Conservation (phyloP, 2,888 invertebrate species). For the Scotopteryx bipunctaria region DNA sequence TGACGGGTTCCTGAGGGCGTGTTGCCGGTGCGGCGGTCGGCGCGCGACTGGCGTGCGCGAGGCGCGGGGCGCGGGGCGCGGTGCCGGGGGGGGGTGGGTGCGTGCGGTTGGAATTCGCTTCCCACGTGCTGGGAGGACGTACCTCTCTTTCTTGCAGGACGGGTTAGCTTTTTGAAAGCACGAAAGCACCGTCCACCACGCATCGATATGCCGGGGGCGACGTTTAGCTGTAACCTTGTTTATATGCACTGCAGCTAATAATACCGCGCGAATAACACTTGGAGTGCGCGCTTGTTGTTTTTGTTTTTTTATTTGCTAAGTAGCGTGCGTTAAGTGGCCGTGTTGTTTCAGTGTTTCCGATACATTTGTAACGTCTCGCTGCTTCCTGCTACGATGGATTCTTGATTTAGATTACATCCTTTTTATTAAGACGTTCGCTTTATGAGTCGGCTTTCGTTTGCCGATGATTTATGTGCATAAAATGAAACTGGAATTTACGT, state of each 20-base stretch:
- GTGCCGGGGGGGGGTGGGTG: constrained; percentile 66
- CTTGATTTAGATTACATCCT: constrained; percentile 38
- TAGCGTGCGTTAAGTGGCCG: constrained; percentile 59
- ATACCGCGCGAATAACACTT: constrained; percentile 73
- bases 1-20: constrained; percentile 46
- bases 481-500: constrained; percentile 6
- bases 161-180: constrained; percentile 81
- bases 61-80: constrained; percentile 48
- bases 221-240: constrained; percentile 76
- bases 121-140: constrained; percentile 77
- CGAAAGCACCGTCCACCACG: constrained; percentile 66
- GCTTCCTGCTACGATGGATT: constrained; percentile 51
- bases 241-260: constrained; percentile 79
- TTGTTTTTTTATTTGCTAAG: constrained; percentile 55
- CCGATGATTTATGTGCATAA: constrained; percentile 10
- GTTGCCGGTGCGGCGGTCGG: constrained; percentile 75
- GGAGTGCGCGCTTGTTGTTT: constrained; percentile 64
- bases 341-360: constrained; percentile 63
- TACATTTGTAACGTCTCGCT: constrained; percentile 55
- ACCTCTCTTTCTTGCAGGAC: constrained; percentile 78
- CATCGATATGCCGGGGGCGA: constrained; percentile 77
- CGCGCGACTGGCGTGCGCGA: constrained; percentile 79
- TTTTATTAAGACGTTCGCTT: constrained; percentile 35
- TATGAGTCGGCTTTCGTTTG: constrained; percentile 27
- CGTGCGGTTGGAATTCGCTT: constrained; percentile 82